Evolutionary conservation across 2,888 invertebrate genomes (phyloP).

Genomic region (Phyllotreta cruciferae): DNA sequence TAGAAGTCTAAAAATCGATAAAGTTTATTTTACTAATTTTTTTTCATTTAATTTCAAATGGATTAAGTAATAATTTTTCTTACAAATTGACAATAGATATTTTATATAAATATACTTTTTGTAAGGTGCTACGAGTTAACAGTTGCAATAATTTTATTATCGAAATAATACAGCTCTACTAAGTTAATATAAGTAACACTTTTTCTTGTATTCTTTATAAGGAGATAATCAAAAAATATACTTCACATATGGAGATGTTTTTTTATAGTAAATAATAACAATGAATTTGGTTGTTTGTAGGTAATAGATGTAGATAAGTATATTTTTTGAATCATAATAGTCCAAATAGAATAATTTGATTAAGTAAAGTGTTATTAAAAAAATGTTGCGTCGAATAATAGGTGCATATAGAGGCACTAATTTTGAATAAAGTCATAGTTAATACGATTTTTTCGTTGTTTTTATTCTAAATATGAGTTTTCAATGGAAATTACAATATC

Average conservation of each 20-base stretch:
- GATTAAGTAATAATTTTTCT: constrained; percentile 40
- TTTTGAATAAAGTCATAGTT: constrained; percentile 4
- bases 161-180: no score
- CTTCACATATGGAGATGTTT: background rate
- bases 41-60: constrained; percentile 19
- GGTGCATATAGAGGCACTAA: constrained; percentile 40
- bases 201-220: background rate
- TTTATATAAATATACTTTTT: constrained; percentile 55
- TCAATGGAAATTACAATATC: no score
- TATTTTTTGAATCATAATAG: background rate
- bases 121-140: constrained; percentile 48
- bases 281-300: no score
- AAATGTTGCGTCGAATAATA: constrained; percentile 39
- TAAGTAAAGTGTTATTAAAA: background rate
- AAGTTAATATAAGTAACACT: no score
- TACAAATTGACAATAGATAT: constrained; percentile 54
- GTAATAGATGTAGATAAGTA: no score
- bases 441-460: constrained; percentile 13
- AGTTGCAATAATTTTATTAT: constrained; percentile 42
- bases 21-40: constrained; percentile 1
- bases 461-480: background rate
- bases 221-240: constrained; percentile 1
- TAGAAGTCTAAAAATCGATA: no score
- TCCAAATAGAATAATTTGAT: no score
- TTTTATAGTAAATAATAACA: background rate